Percentiles rank a stretch among this genome's conserved stretches.
These are phyloP conservation scores for Tipula helvola DNA, from an alignment of 2,888 invertebrate genomes.

Conservation along the genomic window DNA sequence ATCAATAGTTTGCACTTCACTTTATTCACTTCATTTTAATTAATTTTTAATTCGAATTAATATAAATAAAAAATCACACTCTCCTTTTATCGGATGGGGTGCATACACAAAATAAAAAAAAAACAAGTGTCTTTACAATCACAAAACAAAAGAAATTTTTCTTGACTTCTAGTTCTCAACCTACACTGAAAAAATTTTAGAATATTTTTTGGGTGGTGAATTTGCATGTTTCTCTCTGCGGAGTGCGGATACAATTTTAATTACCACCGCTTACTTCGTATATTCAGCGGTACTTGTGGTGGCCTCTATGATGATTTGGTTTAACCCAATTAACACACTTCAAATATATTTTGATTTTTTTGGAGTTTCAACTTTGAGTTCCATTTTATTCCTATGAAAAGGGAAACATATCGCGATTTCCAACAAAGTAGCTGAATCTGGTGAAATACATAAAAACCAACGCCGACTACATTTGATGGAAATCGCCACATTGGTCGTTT, in stretches of 20 bases:
- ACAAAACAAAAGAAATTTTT: conserved; percentile 7
- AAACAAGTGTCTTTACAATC: background rate
- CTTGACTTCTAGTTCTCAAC: background rate
- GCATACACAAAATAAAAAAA: background rate
- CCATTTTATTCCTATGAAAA: no score
- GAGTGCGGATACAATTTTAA: background rate
- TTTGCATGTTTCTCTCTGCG: background rate
- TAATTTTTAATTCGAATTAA: background rate
- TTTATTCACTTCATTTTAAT: background rate
- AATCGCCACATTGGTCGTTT: no score
- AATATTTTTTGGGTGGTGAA: background rate
- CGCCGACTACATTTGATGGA: no score
- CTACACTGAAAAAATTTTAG: conserved; percentile 4
- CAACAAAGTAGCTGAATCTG: no score
- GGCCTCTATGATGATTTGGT: background rate
- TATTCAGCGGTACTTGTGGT: background rate
- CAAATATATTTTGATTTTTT: no score
- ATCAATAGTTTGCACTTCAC: background rate
- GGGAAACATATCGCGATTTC: no score
- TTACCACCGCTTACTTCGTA: background rate
- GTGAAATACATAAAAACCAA: no score
- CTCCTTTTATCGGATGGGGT: background rate
- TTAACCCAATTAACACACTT: no score
- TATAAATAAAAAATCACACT: background rate
- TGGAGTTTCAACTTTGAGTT: no score